A percentile compares a stretch with the other conserved stretches of the same genome.
These are phyloP conservation scores for Oryzias sinensis DNA, from an alignment of 2,797 vertebrate species.

Conservation along the genomic window DNA sequence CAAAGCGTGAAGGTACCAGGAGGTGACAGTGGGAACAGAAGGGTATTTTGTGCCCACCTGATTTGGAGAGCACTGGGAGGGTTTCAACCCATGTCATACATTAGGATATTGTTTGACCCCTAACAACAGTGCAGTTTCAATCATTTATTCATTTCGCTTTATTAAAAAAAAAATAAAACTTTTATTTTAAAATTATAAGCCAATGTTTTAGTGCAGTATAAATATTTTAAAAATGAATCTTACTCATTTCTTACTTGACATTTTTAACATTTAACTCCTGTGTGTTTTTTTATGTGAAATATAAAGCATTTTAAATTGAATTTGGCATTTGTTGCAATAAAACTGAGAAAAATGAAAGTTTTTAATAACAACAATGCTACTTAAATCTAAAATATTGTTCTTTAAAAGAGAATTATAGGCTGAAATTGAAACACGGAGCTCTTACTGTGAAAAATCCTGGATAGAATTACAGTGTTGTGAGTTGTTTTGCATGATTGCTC, in stretches of 20 bases:
- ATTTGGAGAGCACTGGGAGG: constrained; percentile 59
- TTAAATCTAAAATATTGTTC: constrained; percentile 26
- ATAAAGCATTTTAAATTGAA: no score
- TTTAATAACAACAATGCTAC: constrained; percentile 1
- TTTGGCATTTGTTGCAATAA: no score
- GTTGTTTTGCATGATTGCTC: constrained; percentile 33
- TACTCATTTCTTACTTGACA: no score
- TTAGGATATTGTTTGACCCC: constrained; percentile 71
- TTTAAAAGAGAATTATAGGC: constrained; percentile 7
- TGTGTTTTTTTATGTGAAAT: no score
- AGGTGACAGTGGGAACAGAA: constrained; percentile 79
- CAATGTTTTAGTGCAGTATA: no score
- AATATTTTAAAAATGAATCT: no score
- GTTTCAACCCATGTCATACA: constrained; percentile 62
- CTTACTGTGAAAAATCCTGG: constrained; percentile 22
- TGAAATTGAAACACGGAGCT: constrained; percentile 30
- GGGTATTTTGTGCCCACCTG: constrained; percentile 81
- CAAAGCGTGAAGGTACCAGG: constrained; percentile 77
- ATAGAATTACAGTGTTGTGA: constrained; percentile 5
- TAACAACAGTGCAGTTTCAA: constrained; percentile 43
- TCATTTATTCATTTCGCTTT: constrained; percentile 34
- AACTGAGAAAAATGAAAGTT: no score
- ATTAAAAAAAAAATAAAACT: not conserved
- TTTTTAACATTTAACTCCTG: no score
- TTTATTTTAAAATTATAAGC: constrained; percentile 8